Percentiles rank a stretch among this genome's conserved stretches.
Evolutionary conservation across 2,888 invertebrate species (phyloP).

Genomic region (Drosophila greeni): DNA sequence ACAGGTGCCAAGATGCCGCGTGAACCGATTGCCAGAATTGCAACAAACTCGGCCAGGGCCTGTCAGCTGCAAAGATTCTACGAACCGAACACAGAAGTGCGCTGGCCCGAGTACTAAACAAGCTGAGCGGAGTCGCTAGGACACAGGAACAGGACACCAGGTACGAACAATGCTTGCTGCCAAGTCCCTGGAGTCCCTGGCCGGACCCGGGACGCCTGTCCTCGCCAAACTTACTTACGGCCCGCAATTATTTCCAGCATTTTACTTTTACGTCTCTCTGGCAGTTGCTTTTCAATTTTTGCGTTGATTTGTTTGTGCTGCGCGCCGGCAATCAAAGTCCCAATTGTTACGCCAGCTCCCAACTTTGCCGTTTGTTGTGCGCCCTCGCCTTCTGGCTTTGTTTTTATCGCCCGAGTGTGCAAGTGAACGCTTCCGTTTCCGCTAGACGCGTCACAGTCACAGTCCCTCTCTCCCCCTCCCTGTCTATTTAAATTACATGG

Average conservation of each 20-base stretch:
- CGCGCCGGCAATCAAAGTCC: slow-evolving; percentile 56
- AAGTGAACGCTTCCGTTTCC: slow-evolving; percentile 69
- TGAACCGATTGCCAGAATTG: slow-evolving; percentile 33
- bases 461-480: neutral
- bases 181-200: neutral
- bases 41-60: slow-evolving; percentile 21
- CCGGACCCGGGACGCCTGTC: neutral
- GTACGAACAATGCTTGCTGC: neutral
- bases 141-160: slow-evolving; percentile 2
- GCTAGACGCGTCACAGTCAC: slow-evolving; percentile 35
- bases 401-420: slow-evolving; percentile 52
- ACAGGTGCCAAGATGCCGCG: slow-evolving; percentile 25
- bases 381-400: slow-evolving; percentile 28
- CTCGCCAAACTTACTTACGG: slow-evolving; percentile 47
- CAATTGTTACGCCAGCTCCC: slow-evolving; percentile 54
- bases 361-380: slow-evolving; percentile 10
- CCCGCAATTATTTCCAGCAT: slow-evolving; percentile 64
- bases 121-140: slow-evolving; percentile 15
- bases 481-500: slow-evolving; percentile 55
- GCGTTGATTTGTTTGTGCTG: slow-evolving; percentile 57
- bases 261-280: slow-evolving; percentile 53
- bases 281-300: slow-evolving; percentile 53
- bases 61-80: slow-evolving; percentile 33
- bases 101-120: slow-evolving; percentile 33
- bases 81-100: slow-evolving; percentile 46